Evolutionary conservation across 1,140 invertebrate species (phyloP), one percentile per base, ranked within the genome.

Genomic region (Apocrypta bakeri): DNA sequence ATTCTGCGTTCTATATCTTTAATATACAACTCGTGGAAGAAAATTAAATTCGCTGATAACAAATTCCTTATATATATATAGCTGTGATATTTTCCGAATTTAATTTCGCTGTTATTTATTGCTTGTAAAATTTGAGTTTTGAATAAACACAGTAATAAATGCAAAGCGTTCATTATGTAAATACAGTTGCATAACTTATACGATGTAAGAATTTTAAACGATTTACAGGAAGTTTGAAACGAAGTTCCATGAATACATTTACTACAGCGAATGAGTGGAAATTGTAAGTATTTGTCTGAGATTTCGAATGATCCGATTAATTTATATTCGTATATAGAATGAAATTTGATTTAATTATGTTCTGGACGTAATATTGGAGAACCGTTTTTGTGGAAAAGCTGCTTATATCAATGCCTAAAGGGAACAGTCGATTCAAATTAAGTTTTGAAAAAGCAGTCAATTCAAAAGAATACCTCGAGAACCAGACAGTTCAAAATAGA

Each of bases 131-230:
- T 56, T n/a, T 6, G 48, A 14, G 48, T 21, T n/a, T 29, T 31
- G 14, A 24, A 24, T 64, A 33, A 8, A 25, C 21, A 3, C 4
- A n/a, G 76, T 48, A 27, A 78, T 78, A n/a, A 78, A 78, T 79
- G 66, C 68, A 48, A 72, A 79, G 69, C 12, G 27, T 42, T 29
- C 9, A 61, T 79, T 79, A 79, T 79, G 68, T 79, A 79, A 79
- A 71, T 37, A 79, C 48, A 69, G 14, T 79, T 6, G 33, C 11
- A 21, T 72, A 71, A 72, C 56, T 71, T 72, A 72, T 12, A 21
- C 17, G 31, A 21, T 6, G 27, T 31, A 56, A 72, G 68, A 71
- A 79, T 69, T 11, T 68, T 78, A 27, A 68, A 9, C 33, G 24
- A 68, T 56, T 31, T 68, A 2, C 29, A 6, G 21, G 31, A 37